Conservation (phyloP, 2,113 vertebrate species). For the Mustela nigripes region DNA sequence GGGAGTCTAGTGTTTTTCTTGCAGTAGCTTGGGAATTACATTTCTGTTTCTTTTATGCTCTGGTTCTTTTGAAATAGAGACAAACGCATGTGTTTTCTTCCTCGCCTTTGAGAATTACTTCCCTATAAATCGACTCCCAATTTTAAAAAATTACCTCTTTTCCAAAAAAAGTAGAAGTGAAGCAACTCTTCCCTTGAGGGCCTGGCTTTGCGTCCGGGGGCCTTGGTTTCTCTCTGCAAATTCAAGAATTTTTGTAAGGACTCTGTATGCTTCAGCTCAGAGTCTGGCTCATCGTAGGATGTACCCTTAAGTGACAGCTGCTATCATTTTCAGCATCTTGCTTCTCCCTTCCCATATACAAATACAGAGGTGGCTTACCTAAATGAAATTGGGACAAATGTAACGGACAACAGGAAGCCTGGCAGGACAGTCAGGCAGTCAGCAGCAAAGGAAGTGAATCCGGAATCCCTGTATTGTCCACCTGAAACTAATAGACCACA, state of each 20-base stretch:
- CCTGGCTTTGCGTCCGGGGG: not conserved
- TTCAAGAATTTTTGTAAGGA: not conserved
- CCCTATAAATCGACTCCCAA: not conserved
- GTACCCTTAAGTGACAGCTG: not conserved
- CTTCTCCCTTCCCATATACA: not conserved
- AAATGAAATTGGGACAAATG: not conserved
- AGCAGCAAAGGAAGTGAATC: not conserved
- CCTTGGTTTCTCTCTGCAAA: too few species aligned
- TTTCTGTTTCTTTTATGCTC: not conserved
- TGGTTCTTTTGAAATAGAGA: not conserved
- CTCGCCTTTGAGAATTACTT: not conserved
- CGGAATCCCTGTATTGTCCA: not conserved
- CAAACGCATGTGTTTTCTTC: not conserved
- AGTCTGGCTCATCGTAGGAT: rapidly evolving
- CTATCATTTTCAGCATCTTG: not conserved
- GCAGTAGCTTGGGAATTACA: not conserved
- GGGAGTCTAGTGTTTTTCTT: not conserved
- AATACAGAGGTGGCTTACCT: not conserved
- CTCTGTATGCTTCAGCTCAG: not conserved
- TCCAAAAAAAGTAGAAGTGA: not conserved
- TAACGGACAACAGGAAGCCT: not conserved
- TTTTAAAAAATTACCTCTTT: not conserved
- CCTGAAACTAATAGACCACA: not conserved
- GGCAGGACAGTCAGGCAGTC: not conserved
- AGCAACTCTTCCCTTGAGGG: not conserved